These are phyloP conservation scores for Drosophila lacertosa DNA, from an alignment of 1,140 invertebrate genomes.

Conservation along the genomic window DNA sequence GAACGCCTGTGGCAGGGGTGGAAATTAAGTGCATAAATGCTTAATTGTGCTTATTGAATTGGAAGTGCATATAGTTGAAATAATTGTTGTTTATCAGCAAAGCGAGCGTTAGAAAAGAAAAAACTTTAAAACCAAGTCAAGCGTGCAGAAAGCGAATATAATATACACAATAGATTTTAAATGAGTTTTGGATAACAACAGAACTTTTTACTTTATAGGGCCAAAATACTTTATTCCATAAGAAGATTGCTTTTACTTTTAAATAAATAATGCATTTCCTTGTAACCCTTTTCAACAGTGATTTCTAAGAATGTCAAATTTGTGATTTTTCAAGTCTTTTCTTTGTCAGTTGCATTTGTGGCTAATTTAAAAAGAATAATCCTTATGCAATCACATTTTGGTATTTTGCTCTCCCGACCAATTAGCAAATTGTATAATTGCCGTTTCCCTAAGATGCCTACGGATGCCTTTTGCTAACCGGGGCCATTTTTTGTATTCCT, in stretches of 20 bases:
- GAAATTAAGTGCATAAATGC: slow-evolving; percentile 68
- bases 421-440: slow-evolving; percentile 27
- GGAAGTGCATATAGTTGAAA: slow-evolving; percentile 38
- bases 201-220: too few relatives aligned
- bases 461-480: not conserved
- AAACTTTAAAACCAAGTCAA: not conserved
- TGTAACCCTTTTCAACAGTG: not conserved
- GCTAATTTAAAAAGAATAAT: slow-evolving; percentile 3
- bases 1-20: slow-evolving; percentile 11
- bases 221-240: too few relatives aligned
- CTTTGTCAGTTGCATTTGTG: not conserved
- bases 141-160: too few relatives aligned
- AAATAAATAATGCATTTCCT: not conserved
- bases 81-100: slow-evolving; percentile 5
- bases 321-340: not conserved
- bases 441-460: slow-evolving; percentile 12
- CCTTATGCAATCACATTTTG: not conserved
- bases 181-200: too few relatives aligned
- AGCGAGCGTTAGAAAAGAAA: not conserved
- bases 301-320: not conserved
- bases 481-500: slow-evolving; percentile 13
- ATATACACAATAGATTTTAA: too few relatives aligned
- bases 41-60: slow-evolving; percentile 60
- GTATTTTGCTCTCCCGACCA: not conserved
- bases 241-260: not conserved